Evolutionary conservation across 1,140 invertebrate species (phyloP), one percentile per base, ranked within the genome.

Genomic region (Polyergus mexicanus): DNA sequence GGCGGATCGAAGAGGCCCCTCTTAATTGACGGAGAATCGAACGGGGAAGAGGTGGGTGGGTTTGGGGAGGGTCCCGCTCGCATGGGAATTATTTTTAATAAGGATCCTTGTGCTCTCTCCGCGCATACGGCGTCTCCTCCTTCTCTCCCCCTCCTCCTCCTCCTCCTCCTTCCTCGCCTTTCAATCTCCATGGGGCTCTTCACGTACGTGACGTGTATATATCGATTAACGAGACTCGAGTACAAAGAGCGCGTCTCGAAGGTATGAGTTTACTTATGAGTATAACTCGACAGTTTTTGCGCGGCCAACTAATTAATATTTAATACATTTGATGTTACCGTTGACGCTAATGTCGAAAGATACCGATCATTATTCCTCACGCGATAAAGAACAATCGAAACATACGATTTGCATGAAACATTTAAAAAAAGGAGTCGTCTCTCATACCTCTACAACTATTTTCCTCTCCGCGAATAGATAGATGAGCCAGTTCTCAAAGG

Each of bases 21-120:
- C 88, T 91, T 87, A 90, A 90, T 91, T 89, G 88, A 88, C 87
- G 80, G 77, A 89, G 77, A 80, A 71, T 74, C 83, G 87, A 84
- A 84, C 72, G 78, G 85, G 56, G 58, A 84, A 35, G 76, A 84
- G 84, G 83, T 86, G 74, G 89, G 84, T 87, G 83, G 77, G 78
- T 78, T 80, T 80, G 81, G 47, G 84, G 80, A 85, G 68, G 80
- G 32, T 63, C 66, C 51, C 65, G 74, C 58, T 75, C 65, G 83
- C 81, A 91, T 81, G 87, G 81, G 90, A 88, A 91, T 91, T 91
- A 91, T 88, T 91, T 91, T 91, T 91, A 91, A 91, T 91, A 90
- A 91, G 90, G 81, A 90, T 81, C 76, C 84, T 86, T 76, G 76
- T 80, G 63, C 63, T 25, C 44, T 65, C 54, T 47, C n/a, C 78